A percentile compares a stretch with the other conserved stretches of the same genome.
Evolutionary conservation across 2,113 vertebrate species (phyloP).

Genomic region (Chiloscyllium plagiosum): DNA sequence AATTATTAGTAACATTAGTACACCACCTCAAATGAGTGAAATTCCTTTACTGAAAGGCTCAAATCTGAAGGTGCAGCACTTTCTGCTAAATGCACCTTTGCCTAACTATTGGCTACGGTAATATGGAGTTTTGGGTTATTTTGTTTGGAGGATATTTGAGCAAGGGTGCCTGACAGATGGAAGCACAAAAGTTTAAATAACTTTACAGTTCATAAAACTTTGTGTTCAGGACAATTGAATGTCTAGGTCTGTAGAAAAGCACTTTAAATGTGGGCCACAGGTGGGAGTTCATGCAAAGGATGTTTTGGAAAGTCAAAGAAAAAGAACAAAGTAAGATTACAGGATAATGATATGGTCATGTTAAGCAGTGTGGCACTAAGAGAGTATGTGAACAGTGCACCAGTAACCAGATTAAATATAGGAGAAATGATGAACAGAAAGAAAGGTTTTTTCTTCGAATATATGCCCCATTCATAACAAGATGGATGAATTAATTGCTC

Average conservation of each 20-base stretch:
- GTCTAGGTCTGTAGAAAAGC: neutral
- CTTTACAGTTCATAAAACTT: neutral
- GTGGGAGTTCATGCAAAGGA: too few species aligned
- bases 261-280: too few species aligned
- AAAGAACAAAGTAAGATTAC: too few species aligned
- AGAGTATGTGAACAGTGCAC: too few species aligned
- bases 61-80: neutral
- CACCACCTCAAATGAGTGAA: neutral
- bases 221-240: neutral
- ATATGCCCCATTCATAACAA: too few species aligned
- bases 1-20: neutral
- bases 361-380: too few species aligned
- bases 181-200: neutral
- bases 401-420: too few species aligned
- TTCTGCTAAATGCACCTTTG: neutral
- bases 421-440: too few species aligned
- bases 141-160: neutral
- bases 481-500: too few species aligned
- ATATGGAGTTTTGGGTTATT: neutral
- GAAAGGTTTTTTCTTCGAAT: too few species aligned
- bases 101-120: neutral
- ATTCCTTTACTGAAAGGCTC: neutral
- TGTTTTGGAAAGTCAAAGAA: too few species aligned
- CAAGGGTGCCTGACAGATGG: neutral
- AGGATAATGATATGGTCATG: too few species aligned